These are phyloP conservation scores for Aporophyla nigra DNA, from an alignment of 2,888 invertebrate genomes.

Conservation along the genomic window DNA sequence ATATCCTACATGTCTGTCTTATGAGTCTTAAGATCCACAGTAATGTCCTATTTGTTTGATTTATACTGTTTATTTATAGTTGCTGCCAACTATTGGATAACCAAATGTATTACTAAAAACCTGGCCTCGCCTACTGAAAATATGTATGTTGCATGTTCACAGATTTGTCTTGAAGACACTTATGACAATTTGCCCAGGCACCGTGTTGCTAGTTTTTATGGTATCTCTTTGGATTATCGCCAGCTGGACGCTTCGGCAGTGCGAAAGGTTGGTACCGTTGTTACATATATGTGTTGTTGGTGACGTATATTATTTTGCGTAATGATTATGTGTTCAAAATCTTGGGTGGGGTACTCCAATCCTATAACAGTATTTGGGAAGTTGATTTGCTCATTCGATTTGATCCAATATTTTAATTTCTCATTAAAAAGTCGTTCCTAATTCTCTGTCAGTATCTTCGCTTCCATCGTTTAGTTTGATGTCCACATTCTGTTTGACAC, in stretches of 20 bases:
- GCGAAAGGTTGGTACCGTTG: slow-evolving; percentile 96
- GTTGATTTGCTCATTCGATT: slow-evolving; percentile 66
- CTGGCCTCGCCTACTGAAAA: neutral
- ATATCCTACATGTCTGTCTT: neutral
- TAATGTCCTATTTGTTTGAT: neutral
- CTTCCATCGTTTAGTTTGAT: slow-evolving; percentile 80
- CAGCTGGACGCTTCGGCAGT: slow-evolving; percentile 99
- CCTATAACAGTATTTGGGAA: slow-evolving; percentile 50
- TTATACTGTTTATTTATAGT: neutral
- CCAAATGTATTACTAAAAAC: neutral
- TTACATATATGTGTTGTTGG: slow-evolving; percentile 68
- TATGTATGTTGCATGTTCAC: slow-evolving; percentile 68
- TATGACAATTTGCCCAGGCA: slow-evolving; percentile 99
- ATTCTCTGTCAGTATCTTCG: slow-evolving; percentile 76
- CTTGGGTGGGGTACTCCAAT: slow-evolving; percentile 47
- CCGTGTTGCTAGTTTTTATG: slow-evolving; percentile 99
- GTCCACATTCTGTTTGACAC: slow-evolving; percentile 74
- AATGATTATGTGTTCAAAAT: slow-evolving; percentile 55
- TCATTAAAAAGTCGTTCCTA: slow-evolving; percentile 50
- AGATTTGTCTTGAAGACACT: slow-evolving; percentile 98
- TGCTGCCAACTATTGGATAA: neutral
- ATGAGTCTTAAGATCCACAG: neutral
- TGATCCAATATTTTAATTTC: slow-evolving; percentile 58
- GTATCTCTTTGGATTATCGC: slow-evolving; percentile 99
- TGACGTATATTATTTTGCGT: slow-evolving; percentile 68